Evolutionary conservation across 2,113 vertebrate species (phyloP), one percentile per base, ranked within the genome.

Genomic region (Laticauda laticaudata): DNA sequence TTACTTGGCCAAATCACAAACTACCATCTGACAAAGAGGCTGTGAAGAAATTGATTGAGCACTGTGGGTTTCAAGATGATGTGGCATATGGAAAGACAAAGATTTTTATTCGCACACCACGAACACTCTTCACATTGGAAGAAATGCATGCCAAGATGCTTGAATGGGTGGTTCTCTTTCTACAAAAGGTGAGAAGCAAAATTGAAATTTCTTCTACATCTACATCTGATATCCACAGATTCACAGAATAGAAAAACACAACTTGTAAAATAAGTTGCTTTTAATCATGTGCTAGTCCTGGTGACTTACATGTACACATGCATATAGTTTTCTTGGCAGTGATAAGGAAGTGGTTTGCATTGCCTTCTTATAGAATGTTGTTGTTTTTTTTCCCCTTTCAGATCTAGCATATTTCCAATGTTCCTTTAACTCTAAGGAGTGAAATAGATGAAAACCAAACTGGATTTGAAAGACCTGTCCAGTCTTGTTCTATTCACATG

Each of bases 1-100:
- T 99, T 94, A 99, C 99, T 0, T 99, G 99, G 99, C 99, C 99
- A 0, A 99, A 99, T 95, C 99, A 99, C 0, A 98, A 99, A 92
- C 96, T 99, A 6, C 96, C 98, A 0, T 99, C 99, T 0, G 99
- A 99, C 97, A 97, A 97, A 85, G 98, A 98, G 0, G 99, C 99
- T 0, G 99, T 99, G 95, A 98, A 97, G 97, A 98, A 98, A 93
- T 98, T 99, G 34, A 94, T 99, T 23, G 98, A 99, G 95, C 97
- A 97, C 1, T 99, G 98, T 1, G 98, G 98, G 0, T 99, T 99
- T 34, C 98, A 99, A 95, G 98, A 99, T 0, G 99, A 99, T 0
- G 98, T 98, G 29, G 99, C 99, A 53, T 99, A 99, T 0, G 99
- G 99, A 90, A 99, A 98, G 94, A 99, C 98, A 94, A 99, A 99